Evolutionary conservation across 30 jellyfish, hydroid and myxozoan species (phyloP), one percentile per base, ranked within the genome.

Genomic region (Turritopsis dohrnii): DNA sequence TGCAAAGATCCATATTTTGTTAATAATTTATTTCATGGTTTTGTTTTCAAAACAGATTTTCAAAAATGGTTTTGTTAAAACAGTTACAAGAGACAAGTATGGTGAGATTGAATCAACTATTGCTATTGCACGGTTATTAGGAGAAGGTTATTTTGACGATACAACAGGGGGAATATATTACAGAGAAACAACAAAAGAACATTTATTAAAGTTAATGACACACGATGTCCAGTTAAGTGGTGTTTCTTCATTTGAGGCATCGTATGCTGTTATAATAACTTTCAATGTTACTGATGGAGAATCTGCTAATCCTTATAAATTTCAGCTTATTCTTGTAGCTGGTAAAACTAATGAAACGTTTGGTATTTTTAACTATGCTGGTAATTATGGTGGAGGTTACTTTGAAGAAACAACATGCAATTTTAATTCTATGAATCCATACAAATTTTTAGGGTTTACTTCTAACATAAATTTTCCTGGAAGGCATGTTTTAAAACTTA

Each of bases 241-340:
- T 0, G 0, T n/a, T n/a, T n/a, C 77, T n/a, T 23, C 28, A 7
- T 69, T 69, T 27, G 30, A 69, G 28, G 77, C 77, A 69, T 69
- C 77, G 16, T 21, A 69, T n/a, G 77, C 77, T 1, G 30, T 69
- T 69, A 69, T 69, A 7, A 27, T 69, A 69, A 69, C 77, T n/a
- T 69, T 69, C 30, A 69, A 69, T 69, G 30, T n/a, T 69, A 69
- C 28, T 27, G 77, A 23, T 69, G 30, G 31, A 21, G 9, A 1
- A 69, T 69, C 77, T 8, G 23, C 30, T 27, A 19, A 69, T 27
- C 77, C 19, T 3, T 41, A 41, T 41, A 41, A 41, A 69, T 69
- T 69, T 69, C 77, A 69, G 19, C 30, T 69, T 27, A 21, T 69
- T 69, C 28, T 69, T 69, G 77, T 69, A 69, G 28, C 77, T n/a